phyloP scores from a whole-genome alignment of 2,113 vertebrate genomes.

The Sylvilagus bachmani region DNA sequence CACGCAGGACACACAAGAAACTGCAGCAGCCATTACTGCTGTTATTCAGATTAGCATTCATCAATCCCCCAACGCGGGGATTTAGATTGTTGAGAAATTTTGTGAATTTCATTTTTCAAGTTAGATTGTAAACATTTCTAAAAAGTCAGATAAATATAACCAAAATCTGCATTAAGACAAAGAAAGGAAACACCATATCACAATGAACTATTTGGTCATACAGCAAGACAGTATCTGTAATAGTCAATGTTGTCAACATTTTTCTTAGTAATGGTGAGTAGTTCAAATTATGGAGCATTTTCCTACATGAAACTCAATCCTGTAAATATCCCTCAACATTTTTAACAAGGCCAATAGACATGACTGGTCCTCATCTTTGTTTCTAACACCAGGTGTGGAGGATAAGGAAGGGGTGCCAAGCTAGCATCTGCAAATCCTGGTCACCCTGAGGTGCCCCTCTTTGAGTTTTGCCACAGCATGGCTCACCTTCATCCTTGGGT shows the following conservation, averaged over 20 bases:
- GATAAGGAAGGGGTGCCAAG: background rate
- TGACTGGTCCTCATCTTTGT: background rate
- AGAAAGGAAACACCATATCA: background rate
- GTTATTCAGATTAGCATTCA: background rate
- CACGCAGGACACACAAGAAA: background rate
- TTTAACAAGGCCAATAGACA: constrained; percentile 9
- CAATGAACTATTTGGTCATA: background rate
- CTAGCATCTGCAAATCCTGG: background rate
- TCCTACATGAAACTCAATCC: constrained; percentile 61
- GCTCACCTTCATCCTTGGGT: background rate
- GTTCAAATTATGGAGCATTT: background rate
- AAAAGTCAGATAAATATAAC: background rate
- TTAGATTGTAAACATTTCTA: background rate
- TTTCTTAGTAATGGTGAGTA: background rate
- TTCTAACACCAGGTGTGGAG: background rate
- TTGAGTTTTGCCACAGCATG: background rate
- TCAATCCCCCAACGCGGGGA: background rate
- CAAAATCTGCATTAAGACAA: background rate
- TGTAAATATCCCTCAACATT: constrained; percentile 19
- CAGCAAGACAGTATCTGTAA: background rate
- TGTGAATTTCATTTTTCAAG: constrained; percentile 4
- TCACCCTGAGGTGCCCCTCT: background rate
- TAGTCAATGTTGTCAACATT: background rate
- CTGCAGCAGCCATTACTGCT: background rate
- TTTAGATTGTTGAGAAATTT: constrained; percentile 6